Base-by-base conservation (phyloP, 1,140 invertebrate genomes). In the Dufourea novaeangliae region DNA sequence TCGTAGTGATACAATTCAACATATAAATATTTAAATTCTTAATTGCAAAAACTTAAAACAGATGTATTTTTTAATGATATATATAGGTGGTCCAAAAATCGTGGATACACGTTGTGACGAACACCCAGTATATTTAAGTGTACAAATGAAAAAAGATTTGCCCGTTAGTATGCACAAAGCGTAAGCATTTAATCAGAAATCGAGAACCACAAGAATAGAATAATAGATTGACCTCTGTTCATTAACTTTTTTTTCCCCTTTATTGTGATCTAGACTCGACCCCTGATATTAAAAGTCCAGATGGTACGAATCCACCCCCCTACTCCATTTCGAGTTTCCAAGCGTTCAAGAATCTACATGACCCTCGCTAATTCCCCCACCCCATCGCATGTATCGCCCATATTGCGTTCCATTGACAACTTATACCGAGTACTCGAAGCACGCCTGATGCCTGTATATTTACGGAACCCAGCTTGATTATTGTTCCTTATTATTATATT, bases 221-320 rank as follows among this genome's bases (percentile, higher is more conserved):
- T 32, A 52, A 64, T 29, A 10, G 56, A 67, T 4, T 25, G 62
- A 74, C 32, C 54, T 39, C 20, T 17, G 63, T 46, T 69, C 22
- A 69, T 76, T 76, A 37, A 76, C 32, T 59, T 57, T 75, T 68
- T 68, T 68, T 37, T 20, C 29, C 37, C 2, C n/a, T n/a, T 22
- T 41, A 27, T 57, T 44, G 39, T 44, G 29, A 32, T 46, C 29
- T 37, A 29, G 3, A 7, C 22, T 37, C 29, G 12, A 14, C 32
- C 54, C 63, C 14, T 25, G 32, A 61, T 46, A 76, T 76, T 69
- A 46, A 69, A 34, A 25, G 66, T 59, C 54, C 64, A 76, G 64
- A 69, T 76, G 73, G 64, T 29, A 39, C 64, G 22, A 69, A 27
- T 59, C 66, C 64, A 69, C 54, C 54, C 54, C 54, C 54, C 41